Base-by-base conservation (phyloP, 2,888 invertebrate genomes). In the Mythimna vitellina region DNA sequence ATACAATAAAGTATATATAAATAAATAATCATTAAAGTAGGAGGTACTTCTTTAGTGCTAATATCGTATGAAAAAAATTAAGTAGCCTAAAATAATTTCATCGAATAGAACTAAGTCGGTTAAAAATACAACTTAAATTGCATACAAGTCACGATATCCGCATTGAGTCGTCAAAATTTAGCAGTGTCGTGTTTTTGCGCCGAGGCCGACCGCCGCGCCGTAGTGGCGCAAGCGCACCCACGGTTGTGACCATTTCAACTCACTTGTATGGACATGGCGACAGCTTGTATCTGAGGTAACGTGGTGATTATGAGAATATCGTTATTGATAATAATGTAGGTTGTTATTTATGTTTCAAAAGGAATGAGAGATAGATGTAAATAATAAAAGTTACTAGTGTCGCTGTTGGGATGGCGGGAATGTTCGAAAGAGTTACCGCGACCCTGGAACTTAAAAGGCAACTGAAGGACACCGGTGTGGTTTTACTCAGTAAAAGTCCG, bases 161-260 rank as follows among this genome's bases (percentile, higher is more conserved):
- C 80, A 83, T 80, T 75, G 60, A 62, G 32, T 58, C 58, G 51
- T 49, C 49, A 42, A 78, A 60, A 42, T 62, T 62, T 71, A 32
- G 78, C 62, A n/a, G 69, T 63, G 68, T 66, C 82, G 29, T 65
- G 80, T 83, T 83, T 80, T 80, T 80, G 67, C 64, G 10, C 25
- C 62, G 67, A 74, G 83, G 80, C 70, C 67, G 35, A 65, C 62
- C 1, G 63, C 54, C 29, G 22, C 12, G 17, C 46, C 6, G 14
- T 14, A 29, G 51, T 29, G 32, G 64, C 70, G 73, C 73, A 5
- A 74, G 74, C 80, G 80, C 83, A 80, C 83, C 65, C 69, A 75
- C 83, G 42, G 10, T 53, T 20, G 14, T 60, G 66, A 49, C 71
- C 70, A 76, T 65, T 58, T 60, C 60, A 65, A 25, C 61, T 38